Base-by-base conservation (phyloP, 23 tunicate genomes). In the Ciona savignyi region DNA sequence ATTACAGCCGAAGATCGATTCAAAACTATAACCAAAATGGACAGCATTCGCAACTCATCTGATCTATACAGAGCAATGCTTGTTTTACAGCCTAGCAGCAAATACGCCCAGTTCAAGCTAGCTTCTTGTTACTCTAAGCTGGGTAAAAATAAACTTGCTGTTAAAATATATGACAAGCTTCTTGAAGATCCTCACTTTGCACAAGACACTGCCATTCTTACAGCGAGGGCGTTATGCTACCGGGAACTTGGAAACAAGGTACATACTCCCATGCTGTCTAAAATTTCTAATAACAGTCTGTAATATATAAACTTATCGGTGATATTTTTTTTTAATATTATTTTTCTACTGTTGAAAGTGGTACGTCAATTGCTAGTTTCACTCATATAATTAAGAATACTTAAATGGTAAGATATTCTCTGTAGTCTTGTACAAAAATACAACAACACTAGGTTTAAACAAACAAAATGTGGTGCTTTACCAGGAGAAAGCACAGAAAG, bases 241-340 rank as follows among this genome's bases (percentile, higher is more conserved):
- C 76, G 87, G 27, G 96, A 88, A 63, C 75, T 81, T 3, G 96
- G 96, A 1, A 73, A 88, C 49, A 82, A 88, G 77, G 96, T 88
- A 64, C n/a, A 69, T 63, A 49, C 15, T 11, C 20, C 15, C 61
- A n/a, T n/a, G n/a, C n/a, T n/a, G n/a, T n/a, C n/a, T n/a, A n/a
- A n/a, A n/a, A n/a, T n/a, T n/a, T n/a, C n/a, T n/a, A n/a, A n/a
- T n/a, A n/a, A n/a, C n/a, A n/a, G n/a, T n/a, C n/a, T n/a, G n/a
- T n/a, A n/a, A n/a, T n/a, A n/a, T n/a, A n/a, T n/a, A n/a, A n/a
- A n/a, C n/a, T n/a, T n/a, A n/a, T n/a, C n/a, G n/a, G n/a, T n/a
- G n/a, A n/a, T n/a, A n/a, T n/a, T n/a, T n/a, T n/a, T n/a, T n/a
- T n/a, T n/a, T n/a, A n/a, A n/a, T n/a, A n/a, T n/a, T n/a, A n/a